Base-by-base conservation (phyloP, 2,888 invertebrate species). In the Adelognathus sp. region DNA sequence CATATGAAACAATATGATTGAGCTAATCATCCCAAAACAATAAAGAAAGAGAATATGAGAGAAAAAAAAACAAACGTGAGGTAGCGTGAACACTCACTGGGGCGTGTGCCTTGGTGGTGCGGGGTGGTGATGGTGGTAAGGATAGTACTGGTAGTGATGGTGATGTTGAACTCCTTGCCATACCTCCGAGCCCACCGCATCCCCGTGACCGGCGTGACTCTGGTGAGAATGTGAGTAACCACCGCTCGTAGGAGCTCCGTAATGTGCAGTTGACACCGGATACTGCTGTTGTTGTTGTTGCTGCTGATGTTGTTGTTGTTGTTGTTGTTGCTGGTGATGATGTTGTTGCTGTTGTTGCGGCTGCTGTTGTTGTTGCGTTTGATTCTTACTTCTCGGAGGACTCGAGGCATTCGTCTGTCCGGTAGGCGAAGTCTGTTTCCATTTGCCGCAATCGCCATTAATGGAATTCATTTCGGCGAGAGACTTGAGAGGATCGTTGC, bases 111-210 rank as follows among this genome's bases (percentile, higher is more conserved):
- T 90, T 89, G 90, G 88, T 88, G 92, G 91, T 92, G 91, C 91
- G 88, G 91, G 90, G 91, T 90, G 92, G 91, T 92, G 92, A 90
- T 94, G 94, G 93, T 94, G 93, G 92, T 94, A 93, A 90, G 93
- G 93, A 93, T 94, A 94, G 93, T 94, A 94, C 93, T 94, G 94
- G 92, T 94, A 94, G 92, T 94, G 93, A 91, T 93, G 93, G 92
- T 93, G 92, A 88, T 92, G 92, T 88, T 91, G 90, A 84, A 91
- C 91, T 89, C 91, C 91, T 88, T 91, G 92, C 92, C 94, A 94
- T 94, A 94, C 94, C 94, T 94, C 94, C 92, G 93, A 92, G 92
- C 93, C 92, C 75, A 79, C 75, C 86, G 89, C 77, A 82, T 91
- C 91, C 83, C 91, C 92, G 86, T 92, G 92, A 86, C 71, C 75